phyloP scores from a whole-genome alignment of 2,797 vertebrate genomes.

The Coracias cyanogaster region DNA sequence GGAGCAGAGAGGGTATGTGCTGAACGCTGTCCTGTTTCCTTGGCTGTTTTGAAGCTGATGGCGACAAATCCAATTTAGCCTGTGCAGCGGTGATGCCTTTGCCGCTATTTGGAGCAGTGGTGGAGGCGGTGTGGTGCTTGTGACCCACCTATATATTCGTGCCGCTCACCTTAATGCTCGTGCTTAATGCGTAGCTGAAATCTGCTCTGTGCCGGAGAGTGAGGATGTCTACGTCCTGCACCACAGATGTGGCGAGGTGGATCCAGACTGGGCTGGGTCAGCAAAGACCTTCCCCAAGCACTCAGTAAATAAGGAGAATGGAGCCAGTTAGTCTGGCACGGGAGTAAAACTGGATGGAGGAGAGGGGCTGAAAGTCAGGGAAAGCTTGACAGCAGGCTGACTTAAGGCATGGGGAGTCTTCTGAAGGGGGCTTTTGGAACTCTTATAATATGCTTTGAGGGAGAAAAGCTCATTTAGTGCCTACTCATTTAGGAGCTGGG shows the following conservation, averaged over 20 bases:
- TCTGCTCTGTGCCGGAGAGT: not conserved
- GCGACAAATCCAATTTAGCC: rapidly evolving
- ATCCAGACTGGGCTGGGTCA: not conserved
- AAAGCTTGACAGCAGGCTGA: not conserved
- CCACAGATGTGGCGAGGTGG: rapidly evolving
- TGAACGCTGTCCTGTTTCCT: not conserved
- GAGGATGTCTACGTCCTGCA: too few relatives aligned
- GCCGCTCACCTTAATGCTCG: rapidly evolving
- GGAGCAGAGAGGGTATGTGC: not conserved
- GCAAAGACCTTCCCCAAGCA: rapidly evolving
- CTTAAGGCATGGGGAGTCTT: not conserved
- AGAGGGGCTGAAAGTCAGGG: not conserved
- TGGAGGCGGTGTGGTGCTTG: not conserved
- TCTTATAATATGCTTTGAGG: not conserved
- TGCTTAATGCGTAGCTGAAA: rapidly evolving
- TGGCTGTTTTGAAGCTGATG: not conserved
- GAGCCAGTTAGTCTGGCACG: not conserved
- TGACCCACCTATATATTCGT: rapidly evolving
- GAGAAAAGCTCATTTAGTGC: not conserved
- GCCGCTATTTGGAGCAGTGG: rapidly evolving
- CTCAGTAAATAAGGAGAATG: not conserved
- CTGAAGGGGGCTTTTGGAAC: not conserved
- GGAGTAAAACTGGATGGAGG: not conserved
- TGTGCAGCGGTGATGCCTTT: rapidly evolving
- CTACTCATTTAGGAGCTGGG: not conserved